Evolutionary conservation across 1,140 invertebrate genomes (phyloP), one percentile per base, ranked within the genome.

Genomic region (Heterodera carotae): DNA sequence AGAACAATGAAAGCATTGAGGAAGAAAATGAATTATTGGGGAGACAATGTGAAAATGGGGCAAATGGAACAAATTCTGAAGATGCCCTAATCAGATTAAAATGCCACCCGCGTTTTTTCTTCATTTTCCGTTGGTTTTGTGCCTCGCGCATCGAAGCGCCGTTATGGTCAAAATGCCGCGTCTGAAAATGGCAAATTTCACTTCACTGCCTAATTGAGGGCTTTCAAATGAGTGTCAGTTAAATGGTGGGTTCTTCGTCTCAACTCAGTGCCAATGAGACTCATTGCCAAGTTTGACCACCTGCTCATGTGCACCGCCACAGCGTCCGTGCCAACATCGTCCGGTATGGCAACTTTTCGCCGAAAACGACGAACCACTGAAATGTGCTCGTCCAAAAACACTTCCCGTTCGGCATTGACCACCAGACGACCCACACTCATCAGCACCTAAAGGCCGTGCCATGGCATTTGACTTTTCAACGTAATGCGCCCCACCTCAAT

Each of bases 91-190:
- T 43, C 12, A 1, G 39, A 6, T 39, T n/a, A n/a, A n/a, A 53
- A 53, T 53, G 12, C 18, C 36, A 39, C 39, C 39, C 39, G 39
- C 0, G n/a, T 43, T 43, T 12, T 43, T 56, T 43, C n/a, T 15
- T 29, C 68, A 12, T 33, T 27, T 69, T 69, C 36, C n/a, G n/a
- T 31, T 7, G 8, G 27, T 15, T 43, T 2, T 69, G 25, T n/a
- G 27, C 43, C 56, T 56, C 31, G 29, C 69, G 22, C 39, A 12
- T 77, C 34, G 71, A 66, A 77, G 27, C 18, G 62, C 74, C 7
- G 76, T 77, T 8, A 77, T 79, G 43, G 74, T 78, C 76, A 77
- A 31, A 36, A 77, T 76, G 75, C 76, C 76, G 25, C 33, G 43
- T 33, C 76, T 77, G 12, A 79, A 64, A 66, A 22, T 2, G 0